Percentiles rank a stretch among this genome's conserved stretches.
phyloP scores from a whole-genome alignment of 2,113 vertebrate genomes.

The Ceyx margarethae region DNA sequence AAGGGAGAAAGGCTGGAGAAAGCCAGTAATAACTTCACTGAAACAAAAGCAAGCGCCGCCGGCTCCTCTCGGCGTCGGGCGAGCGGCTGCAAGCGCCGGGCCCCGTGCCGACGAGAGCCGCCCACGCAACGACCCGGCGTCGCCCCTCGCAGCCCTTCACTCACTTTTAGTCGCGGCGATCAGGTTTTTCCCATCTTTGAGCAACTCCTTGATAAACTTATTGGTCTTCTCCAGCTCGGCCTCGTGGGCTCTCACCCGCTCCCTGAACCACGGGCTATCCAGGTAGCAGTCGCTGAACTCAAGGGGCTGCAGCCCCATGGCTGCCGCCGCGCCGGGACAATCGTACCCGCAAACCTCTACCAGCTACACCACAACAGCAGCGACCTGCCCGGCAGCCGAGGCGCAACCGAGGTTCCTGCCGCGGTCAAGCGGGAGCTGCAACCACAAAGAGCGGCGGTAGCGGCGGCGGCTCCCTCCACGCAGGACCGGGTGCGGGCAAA shows the following conservation, averaged over 20 bases:
- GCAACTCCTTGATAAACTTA: constrained; percentile 96
- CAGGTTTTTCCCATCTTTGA: constrained; percentile 96
- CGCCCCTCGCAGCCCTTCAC: constrained; percentile 3
- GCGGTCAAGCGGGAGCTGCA: background rate
- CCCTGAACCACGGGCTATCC: constrained; percentile 92
- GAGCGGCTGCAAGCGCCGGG: background rate
- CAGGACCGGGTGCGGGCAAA: background rate
- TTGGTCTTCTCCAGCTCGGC: constrained; percentile 94
- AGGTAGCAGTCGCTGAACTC: constrained; percentile 98
- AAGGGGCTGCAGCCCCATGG: constrained; percentile 94
- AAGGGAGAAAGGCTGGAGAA: background rate
- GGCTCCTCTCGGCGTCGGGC: background rate
- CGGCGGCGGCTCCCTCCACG: background rate
- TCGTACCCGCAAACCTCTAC: background rate
- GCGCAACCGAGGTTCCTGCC: too few relatives aligned
- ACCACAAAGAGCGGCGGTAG: background rate
- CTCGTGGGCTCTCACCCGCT: constrained; percentile 90
- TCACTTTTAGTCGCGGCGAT: constrained; percentile 94
- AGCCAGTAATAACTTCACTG: fast-evolving
- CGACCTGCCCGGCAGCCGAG: background rate
- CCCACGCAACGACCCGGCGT: background rate
- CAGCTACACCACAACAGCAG: background rate
- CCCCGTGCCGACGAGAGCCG: background rate
- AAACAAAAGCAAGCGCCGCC: background rate
- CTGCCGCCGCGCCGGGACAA: background rate